phyloP scores from a whole-genome alignment of 2,888 invertebrate genomes.

The Napeogenes sylphis region DNA sequence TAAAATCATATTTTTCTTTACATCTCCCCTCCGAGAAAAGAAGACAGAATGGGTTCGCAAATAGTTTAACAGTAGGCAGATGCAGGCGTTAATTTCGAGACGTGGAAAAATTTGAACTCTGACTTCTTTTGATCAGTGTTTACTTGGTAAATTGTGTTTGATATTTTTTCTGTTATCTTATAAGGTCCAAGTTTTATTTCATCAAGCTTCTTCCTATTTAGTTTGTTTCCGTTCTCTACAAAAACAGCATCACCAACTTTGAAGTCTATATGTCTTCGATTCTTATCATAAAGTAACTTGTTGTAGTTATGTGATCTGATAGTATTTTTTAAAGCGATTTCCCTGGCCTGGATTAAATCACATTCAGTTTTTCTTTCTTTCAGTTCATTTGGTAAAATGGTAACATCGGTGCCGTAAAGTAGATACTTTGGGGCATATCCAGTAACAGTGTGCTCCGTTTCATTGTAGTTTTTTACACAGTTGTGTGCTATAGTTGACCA shows the following conservation, averaged over 20 bases:
- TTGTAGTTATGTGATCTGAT: conserved; percentile 18
- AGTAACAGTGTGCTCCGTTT: not conserved
- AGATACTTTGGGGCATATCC: conserved; percentile 1
- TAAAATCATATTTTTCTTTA: no score
- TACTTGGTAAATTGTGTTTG: conserved; percentile 36
- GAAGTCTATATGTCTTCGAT: conserved; percentile 15
- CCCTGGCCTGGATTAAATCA: not conserved
- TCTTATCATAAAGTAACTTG: conserved; percentile 16
- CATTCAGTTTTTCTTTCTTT: not conserved
- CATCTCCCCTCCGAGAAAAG: no score
- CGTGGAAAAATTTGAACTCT: conserved; percentile 36
- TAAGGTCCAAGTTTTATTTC: conserved; percentile 37
- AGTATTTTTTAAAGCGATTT: not conserved
- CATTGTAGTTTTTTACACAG: not conserved
- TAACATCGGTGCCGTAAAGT: not conserved
- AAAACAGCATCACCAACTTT: conserved; percentile 33
- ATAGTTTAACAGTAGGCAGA: no score
- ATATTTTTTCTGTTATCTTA: conserved; percentile 34
- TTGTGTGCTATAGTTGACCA: conserved; percentile 10
- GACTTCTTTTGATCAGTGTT: conserved; percentile 35
- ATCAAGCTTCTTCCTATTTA: conserved; percentile 38
- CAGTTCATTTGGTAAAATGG: not conserved
- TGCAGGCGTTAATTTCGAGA: conserved; percentile 32
- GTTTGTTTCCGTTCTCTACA: conserved; percentile 39
- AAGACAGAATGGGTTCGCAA: no score